These are phyloP conservation scores for Ctenosaura bakeri DNA, from an alignment of 2,797 vertebrate species.

Conservation along the genomic window DNA sequence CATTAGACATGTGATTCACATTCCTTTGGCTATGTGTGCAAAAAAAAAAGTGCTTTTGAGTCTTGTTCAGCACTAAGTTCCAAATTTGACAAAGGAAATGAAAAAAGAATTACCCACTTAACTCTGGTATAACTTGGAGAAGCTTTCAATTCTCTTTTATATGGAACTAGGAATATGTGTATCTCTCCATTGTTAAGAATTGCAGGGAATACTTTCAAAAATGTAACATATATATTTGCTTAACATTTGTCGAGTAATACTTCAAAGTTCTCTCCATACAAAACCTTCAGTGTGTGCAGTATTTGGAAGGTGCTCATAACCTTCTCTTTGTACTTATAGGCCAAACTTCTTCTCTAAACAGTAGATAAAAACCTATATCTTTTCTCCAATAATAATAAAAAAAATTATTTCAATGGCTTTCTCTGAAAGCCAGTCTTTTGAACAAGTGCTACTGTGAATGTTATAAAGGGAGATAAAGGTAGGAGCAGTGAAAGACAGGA, in stretches of 20 bases:
- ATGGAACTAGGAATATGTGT: neutral
- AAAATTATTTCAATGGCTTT: conserved; percentile 15
- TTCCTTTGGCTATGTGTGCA: neutral
- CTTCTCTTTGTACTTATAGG: conserved; percentile 34
- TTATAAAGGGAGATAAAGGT: conserved; percentile 40
- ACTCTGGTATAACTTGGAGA: accelerated
- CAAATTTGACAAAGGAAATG: neutral
- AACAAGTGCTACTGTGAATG: conserved; percentile 17
- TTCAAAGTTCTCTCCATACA: neutral
- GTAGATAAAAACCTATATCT: conserved; percentile 30
- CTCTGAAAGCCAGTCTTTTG: conserved; percentile 33
- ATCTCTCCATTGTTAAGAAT: conserved; percentile 10
- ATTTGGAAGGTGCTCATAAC: conserved; percentile 1
- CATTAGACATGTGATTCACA: neutral
- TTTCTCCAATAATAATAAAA: conserved; percentile 40
- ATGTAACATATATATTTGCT: neutral
- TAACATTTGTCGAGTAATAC: neutral
- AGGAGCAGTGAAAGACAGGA: conserved; percentile 29
- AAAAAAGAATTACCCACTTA: neutral
- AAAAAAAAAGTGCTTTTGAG: neutral
- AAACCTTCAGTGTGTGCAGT: neutral
- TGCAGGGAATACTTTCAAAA: neutral
- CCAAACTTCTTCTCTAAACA: neutral
- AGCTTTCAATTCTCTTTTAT: conserved; percentile 10
- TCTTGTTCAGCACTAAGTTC: neutral